A percentile compares a stretch with the other conserved stretches of the same genome.
phyloP scores from a whole-genome alignment of 2,797 vertebrate species.

The Amblyopsis hoosieri region DNA sequence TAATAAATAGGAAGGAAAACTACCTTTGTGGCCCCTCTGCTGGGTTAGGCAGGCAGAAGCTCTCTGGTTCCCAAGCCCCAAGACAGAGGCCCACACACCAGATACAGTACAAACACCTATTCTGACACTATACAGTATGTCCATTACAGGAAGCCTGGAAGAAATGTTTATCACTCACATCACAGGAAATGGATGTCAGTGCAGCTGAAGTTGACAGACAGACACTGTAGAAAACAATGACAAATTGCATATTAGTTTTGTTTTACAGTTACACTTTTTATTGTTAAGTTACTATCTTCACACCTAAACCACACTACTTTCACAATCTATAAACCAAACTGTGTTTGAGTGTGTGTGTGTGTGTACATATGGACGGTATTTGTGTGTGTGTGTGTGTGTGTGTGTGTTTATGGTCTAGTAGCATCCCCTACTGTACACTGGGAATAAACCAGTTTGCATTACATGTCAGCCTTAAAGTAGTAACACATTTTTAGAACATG shows the following conservation, averaged over 20 bases:
- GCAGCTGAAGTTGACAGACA: conserved; percentile 1
- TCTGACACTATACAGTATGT: too few species aligned
- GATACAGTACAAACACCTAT: not conserved
- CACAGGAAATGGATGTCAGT: conserved; percentile 2
- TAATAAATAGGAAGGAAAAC: conserved; percentile 70
- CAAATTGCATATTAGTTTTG: conserved; percentile 26
- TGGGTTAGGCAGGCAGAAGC: conserved; percentile 18
- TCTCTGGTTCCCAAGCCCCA: conserved; percentile 41
- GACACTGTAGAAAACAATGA: not conserved
- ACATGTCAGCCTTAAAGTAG: too few species aligned
- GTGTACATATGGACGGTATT: not conserved
- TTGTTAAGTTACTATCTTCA: conserved; percentile 68
- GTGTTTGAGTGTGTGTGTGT: conserved; percentile 3
- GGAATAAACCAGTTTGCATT: too few species aligned
- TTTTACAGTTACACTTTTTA: conserved; percentile 64
- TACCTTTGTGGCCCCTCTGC: conserved; percentile 46
- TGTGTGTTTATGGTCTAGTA: conserved; percentile 8
- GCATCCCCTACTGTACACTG: too few species aligned
- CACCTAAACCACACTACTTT: conserved; percentile 75
- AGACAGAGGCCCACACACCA: not conserved
- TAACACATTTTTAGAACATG: too few species aligned
- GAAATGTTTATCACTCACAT: not conserved
- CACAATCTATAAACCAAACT: conserved; percentile 30
- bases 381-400: conserved; percentile 17
- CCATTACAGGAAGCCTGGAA: not conserved